A percentile compares a stretch with the other conserved stretches of the same genome.
Evolutionary conservation across 2,113 vertebrate genomes (phyloP).

Genomic region (Coturnix japonica): DNA sequence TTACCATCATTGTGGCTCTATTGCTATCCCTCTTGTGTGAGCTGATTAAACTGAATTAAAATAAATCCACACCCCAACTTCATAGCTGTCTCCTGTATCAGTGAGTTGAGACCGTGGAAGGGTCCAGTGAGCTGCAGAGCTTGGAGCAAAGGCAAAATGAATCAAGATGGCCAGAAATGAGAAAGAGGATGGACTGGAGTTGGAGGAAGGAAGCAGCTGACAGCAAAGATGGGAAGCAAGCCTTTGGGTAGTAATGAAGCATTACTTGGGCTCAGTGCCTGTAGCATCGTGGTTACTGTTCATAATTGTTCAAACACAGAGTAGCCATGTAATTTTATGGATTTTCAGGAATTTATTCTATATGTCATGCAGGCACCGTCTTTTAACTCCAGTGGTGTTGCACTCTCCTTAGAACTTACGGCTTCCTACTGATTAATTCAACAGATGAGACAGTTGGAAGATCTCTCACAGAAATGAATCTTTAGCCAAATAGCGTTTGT

Average conservation of each 20-base stretch:
- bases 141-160: neutral
- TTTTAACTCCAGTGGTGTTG: neutral
- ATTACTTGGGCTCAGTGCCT: neutral
- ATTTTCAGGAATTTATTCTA: slow-evolving; percentile 3
- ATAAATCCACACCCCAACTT: rapidly evolving
- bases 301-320: neutral
- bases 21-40: neutral
- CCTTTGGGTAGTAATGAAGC: neutral
- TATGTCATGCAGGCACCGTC: neutral
- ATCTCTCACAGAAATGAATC: slow-evolving; percentile 3
- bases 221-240: neutral
- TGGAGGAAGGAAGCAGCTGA: neutral
- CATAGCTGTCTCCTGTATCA: neutral
- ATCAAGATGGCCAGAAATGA: slow-evolving; percentile 14
- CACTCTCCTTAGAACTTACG: neutral
- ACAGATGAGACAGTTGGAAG: neutral
- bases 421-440: slow-evolving; percentile 22
- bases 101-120: neutral
- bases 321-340: neutral
- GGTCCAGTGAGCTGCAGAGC: neutral
- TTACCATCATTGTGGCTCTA: neutral
- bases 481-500: neutral
- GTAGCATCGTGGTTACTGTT: neutral
- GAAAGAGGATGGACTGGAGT: neutral
- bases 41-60: neutral